Evolutionary conservation across 2,888 invertebrate species (phyloP).

Genomic region (Nasonovia ribisnigri): DNA sequence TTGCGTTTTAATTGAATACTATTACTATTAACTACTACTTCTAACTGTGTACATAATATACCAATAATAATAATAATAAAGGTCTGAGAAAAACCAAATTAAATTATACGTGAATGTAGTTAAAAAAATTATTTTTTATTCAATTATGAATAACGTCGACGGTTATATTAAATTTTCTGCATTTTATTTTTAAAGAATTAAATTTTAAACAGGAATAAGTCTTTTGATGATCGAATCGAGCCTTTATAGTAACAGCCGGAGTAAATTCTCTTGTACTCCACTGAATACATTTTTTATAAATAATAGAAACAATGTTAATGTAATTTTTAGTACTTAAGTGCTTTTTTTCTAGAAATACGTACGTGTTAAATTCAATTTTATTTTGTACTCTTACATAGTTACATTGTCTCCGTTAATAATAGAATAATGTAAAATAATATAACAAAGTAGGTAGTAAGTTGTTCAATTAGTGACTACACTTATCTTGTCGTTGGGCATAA

Average conservation of each 20-base stretch:
- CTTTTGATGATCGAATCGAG: background rate
- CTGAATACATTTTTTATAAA: slow-evolving; percentile 7
- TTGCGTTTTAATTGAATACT: slow-evolving; percentile 2
- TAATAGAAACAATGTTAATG: slow-evolving; percentile 21
- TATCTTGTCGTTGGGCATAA: background rate
- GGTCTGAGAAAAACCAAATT: slow-evolving; percentile 1
- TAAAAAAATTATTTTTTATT: background rate
- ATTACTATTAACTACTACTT: background rate
- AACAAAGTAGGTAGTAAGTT: background rate
- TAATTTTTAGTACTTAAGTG: slow-evolving; percentile 9
- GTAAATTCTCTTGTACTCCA: background rate
- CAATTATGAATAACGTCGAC: background rate
- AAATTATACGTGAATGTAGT: background rate
- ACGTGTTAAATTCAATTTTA: background rate
- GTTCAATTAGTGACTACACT: background rate
- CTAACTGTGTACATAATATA: background rate
- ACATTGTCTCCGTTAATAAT: background rate
- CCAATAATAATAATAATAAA: slow-evolving; percentile 4
- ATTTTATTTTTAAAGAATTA: background rate
- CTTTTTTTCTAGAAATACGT: background rate
- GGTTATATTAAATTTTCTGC: background rate
- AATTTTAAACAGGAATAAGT: background rate
- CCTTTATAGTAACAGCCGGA: background rate
- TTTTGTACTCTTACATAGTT: background rate
- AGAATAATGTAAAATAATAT: background rate